Base-by-base conservation (phyloP, 2,888 invertebrate genomes). In the Ochlodes sylvanus region DNA sequence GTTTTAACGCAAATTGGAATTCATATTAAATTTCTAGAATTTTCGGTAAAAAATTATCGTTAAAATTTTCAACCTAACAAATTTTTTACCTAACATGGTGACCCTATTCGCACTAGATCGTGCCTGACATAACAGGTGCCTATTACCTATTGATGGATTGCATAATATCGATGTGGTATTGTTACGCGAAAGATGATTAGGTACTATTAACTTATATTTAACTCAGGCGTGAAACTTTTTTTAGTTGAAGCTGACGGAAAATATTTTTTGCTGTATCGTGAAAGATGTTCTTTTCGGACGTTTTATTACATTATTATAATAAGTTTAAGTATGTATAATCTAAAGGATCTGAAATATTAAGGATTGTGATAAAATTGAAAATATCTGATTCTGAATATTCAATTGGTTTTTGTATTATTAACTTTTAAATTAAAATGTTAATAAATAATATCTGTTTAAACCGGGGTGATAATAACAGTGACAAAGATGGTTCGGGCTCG, bases 141-240 rank as follows among this genome's bases (percentile, higher is more conserved):
- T 58, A 57, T 63, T 63, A 55, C 27, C 42, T 27, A 27, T 60
- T 60, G 66, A 66, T 66, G 54, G 32, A 58, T 58, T 60, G 42
- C 60, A 50, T 60, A 66, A 66, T 60, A 60, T 3, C 15, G 54
- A 34, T 41, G 52, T 17, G 66, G 17, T 47, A 44, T 60, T 60
- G 60, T 66, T 66, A 66, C 42, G 60, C 52, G 65, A 12, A 21
- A 6, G 38, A 42, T 54, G 58, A 27, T 66, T 60, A 27, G 27
- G 27, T 2, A 2, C 27, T 27, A 60, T 27, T 52, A 52, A 27
- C 52, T 52, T 14, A 52, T 50, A 60, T 54, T 54, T 60, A 60
- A 60, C 42, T 17, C 42, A 21, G 21, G 52, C 21, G 10, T 42
- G 60, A 69, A 41, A 19, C 42, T 55, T 61, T 42, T 41, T 61